Evolutionary conservation across 2,797 vertebrate species (phyloP).

Genomic region (Acropternis orthonyx): DNA sequence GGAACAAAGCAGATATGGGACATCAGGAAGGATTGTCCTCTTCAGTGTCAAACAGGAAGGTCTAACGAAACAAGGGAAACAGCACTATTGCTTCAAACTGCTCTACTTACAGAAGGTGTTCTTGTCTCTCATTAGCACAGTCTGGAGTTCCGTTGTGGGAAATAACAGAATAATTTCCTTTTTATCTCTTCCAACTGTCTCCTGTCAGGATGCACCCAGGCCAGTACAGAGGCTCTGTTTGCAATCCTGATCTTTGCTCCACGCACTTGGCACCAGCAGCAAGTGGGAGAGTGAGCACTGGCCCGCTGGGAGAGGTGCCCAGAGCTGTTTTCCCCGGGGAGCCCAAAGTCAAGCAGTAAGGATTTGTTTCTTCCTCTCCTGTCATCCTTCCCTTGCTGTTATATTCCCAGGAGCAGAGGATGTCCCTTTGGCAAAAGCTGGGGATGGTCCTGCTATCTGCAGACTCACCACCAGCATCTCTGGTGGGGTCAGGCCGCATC

Average conservation of each 20-base stretch:
- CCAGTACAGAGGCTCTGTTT: background rate
- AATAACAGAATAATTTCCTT: background rate
- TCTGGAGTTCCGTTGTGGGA: background rate
- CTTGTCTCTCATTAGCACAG: background rate
- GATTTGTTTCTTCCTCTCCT: background rate
- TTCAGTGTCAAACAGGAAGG: background rate
- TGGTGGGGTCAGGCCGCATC: background rate
- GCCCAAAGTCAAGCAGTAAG: accelerated
- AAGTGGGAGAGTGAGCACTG: background rate
- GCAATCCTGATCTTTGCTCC: background rate
- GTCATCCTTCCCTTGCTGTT: background rate
- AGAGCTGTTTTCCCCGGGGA: background rate
- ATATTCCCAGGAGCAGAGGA: background rate
- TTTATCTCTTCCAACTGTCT: background rate
- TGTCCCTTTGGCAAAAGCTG: background rate
- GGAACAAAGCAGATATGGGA: background rate
- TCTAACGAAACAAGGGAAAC: background rate
- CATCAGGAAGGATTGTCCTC: background rate
- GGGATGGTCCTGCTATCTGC: background rate
- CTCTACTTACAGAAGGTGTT: background rate
- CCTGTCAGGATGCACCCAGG: background rate
- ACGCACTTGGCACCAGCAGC: background rate
- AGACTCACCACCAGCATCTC: background rate
- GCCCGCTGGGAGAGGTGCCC: background rate
- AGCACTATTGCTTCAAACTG: background rate